Conservation (phyloP, 2,888 invertebrate species). For the Apotomis betuletana region DNA sequence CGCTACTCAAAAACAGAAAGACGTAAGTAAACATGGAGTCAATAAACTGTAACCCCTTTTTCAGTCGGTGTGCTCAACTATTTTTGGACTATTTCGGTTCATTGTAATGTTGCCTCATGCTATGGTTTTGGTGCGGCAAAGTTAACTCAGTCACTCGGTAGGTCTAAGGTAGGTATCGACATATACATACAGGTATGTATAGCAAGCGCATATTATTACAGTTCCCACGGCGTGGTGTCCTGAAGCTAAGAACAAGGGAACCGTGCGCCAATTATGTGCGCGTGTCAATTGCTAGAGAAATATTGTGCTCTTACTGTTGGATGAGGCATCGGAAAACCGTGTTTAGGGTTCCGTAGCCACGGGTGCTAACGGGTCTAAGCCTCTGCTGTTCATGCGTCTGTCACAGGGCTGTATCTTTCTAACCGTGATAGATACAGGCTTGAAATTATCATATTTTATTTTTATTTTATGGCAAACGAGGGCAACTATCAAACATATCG, state of each 20-base stretch:
- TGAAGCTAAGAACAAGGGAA: constrained; percentile 44
- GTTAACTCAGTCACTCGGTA: too few species aligned
- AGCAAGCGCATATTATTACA: background rate
- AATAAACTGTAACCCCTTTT: background rate
- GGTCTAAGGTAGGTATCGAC: too few species aligned
- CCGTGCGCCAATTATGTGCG: constrained; percentile 50
- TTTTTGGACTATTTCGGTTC: constrained; percentile 4
- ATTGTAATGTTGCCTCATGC: constrained; percentile 1
- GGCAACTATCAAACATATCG: too few species aligned
- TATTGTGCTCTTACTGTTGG: constrained; percentile 10
- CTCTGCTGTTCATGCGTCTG: too few species aligned
- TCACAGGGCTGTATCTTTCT: too few species aligned
- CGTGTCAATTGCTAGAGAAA: constrained; percentile 25
- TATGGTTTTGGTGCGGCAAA: too few species aligned
- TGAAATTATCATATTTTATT: too few species aligned
- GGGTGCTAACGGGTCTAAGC: too few species aligned
- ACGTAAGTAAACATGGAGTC: background rate
- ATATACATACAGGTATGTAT: background rate
- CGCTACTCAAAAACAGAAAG: constrained; percentile 29
- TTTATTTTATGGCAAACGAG: too few species aligned
- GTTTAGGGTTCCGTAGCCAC: too few species aligned
- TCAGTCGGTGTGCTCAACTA: background rate
- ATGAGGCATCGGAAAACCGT: background rate
- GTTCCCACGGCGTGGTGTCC: constrained; percentile 35
- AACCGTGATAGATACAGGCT: too few species aligned